phyloP scores from a whole-genome alignment of 2,888 invertebrate species.

The Drosophila prostipennis region DNA sequence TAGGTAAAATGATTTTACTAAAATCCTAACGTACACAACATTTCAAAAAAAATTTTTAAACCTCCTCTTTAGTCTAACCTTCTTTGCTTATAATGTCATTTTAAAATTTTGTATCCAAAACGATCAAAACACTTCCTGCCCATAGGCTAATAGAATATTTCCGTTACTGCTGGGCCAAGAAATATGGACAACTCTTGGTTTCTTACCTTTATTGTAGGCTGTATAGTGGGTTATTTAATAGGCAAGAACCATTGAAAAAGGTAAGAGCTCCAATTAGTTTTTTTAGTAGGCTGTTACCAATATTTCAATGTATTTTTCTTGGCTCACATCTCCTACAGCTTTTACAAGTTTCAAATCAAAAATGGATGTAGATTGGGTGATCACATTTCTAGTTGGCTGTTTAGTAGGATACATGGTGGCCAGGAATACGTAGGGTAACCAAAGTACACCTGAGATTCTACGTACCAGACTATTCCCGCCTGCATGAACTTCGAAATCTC shows the following conservation, averaged over 20 bases:
- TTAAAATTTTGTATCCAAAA: background rate
- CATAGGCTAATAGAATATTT: background rate
- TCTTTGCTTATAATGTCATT: constrained; percentile 1
- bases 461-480: background rate
- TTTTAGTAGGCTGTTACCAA: constrained; percentile 5
- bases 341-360: background rate
- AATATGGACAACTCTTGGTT: constrained; percentile 24
- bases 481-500: background rate
- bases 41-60: too few relatives aligned
- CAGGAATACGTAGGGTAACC: constrained; percentile 15
- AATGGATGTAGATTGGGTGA: constrained; percentile 48
- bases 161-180: too few relatives aligned
- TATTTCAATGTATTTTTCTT: background rate
- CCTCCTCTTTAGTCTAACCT: too few relatives aligned
- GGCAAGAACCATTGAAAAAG: constrained; percentile 8
- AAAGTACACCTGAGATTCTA: background rate
- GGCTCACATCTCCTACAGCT: background rate
- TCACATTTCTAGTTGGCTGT: constrained; percentile 47
- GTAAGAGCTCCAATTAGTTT: background rate
- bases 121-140: too few relatives aligned
- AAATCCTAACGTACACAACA: too few relatives aligned
- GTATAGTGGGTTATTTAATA: constrained; percentile 43
- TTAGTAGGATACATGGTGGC: constrained; percentile 52
- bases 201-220: constrained; percentile 33
- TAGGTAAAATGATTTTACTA: too few relatives aligned